phyloP scores from a whole-genome alignment of 2,888 invertebrate species.

The Plusia festucae region DNA sequence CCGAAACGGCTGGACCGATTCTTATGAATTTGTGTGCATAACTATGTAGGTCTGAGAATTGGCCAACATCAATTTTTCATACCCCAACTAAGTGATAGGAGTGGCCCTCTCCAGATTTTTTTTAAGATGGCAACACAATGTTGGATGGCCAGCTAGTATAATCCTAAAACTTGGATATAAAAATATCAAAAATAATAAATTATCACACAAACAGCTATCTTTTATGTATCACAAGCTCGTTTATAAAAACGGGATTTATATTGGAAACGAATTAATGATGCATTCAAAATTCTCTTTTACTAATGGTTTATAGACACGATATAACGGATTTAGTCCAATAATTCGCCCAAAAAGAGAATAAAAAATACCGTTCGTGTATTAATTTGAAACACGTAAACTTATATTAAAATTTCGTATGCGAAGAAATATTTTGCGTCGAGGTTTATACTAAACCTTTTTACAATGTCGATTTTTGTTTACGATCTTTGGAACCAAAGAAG shows the following conservation, averaged over 20 bases:
- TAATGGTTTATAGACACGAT: constrained; percentile 31
- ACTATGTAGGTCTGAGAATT: too few species aligned
- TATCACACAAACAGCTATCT: constrained; percentile 8
- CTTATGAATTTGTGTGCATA: too few species aligned
- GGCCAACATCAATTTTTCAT: too few species aligned
- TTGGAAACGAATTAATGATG: constrained; percentile 20
- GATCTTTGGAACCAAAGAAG: background rate
- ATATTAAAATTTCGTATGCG: background rate
- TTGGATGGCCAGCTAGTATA: too few species aligned
- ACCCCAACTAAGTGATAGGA: too few species aligned
- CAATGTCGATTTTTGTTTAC: too few species aligned
- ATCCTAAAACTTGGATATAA: background rate
- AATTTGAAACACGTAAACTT: background rate
- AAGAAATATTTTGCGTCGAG: background rate
- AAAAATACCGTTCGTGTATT: background rate
- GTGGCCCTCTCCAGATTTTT: too few species aligned
- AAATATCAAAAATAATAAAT: background rate
- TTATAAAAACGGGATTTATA: constrained; percentile 34
- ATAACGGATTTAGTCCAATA: constrained; percentile 26
- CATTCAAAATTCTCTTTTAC: constrained; percentile 3
- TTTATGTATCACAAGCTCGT: constrained; percentile 11
- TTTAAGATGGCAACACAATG: too few species aligned
- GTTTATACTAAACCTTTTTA: background rate
- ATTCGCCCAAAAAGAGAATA: background rate
- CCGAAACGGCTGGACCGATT: too few species aligned